Evolutionary conservation across 1,140 invertebrate genomes (phyloP).

Genomic region (Prorops nasuta): DNA sequence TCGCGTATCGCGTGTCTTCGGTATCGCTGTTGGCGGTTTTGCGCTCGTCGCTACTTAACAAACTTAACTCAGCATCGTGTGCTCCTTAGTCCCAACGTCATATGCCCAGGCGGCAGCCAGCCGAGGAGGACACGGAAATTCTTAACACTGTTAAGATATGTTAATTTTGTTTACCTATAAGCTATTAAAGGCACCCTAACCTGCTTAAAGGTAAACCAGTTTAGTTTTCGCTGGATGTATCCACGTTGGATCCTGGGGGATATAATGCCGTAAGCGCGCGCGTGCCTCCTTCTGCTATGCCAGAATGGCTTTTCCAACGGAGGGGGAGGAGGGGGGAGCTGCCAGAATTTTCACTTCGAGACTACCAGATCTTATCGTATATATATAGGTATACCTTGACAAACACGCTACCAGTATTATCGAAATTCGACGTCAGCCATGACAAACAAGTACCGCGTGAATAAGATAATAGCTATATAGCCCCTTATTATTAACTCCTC

Average conservation of each 20-base stretch:
- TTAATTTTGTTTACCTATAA: conserved; percentile 60
- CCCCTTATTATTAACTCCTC: no score
- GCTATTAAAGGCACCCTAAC: conserved; percentile 57
- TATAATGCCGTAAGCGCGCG: conserved; percentile 13
- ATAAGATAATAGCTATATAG: no score
- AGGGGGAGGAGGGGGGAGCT: conserved; percentile 12
- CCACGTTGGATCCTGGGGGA: conserved; percentile 44
- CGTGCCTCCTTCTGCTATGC: conserved; percentile 8
- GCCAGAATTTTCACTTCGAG: conserved; percentile 22
- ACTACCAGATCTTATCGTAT: conserved; percentile 24
- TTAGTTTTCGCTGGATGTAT: conserved; percentile 54
- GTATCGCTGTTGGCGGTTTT: conserved; percentile 18
- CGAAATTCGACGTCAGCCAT: conserved; percentile 16
- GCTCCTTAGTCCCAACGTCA: conserved; percentile 13
- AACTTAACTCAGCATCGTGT: conserved; percentile 15
- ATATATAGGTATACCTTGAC: conserved; percentile 12
- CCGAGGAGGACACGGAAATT: conserved; percentile 47
- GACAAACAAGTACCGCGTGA: no score
- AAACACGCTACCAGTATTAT: conserved; percentile 27
- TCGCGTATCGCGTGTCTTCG: conserved; percentile 23
- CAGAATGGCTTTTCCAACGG: conserved; percentile 16
- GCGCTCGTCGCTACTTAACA: conserved; percentile 32
- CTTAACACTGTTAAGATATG: conserved; percentile 59
- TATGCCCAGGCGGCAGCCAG: conserved; percentile 20
- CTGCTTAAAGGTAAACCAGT: conserved; percentile 57